Evolutionary conservation across 2,797 vertebrate species (phyloP), one percentile per base, ranked within the genome.

Genomic region (Danio tinwini): DNA sequence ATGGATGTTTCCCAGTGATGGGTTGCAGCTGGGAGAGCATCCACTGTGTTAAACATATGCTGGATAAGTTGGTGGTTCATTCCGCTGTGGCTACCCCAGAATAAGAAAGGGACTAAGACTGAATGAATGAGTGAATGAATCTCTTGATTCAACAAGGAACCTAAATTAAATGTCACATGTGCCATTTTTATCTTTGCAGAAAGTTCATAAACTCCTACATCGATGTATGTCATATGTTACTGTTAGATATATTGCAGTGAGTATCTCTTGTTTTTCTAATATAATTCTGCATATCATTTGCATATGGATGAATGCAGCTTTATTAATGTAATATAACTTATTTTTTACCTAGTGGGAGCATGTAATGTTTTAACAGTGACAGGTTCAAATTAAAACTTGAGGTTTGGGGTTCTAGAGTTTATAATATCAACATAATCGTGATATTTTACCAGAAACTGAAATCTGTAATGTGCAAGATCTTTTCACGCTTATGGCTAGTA

Each of bases 231-330:
- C 17, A 62, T 50, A 14, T 50, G 21, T 8, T 44, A 29, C 9
- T 29, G 39, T 62, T 56, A n/a, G n/a, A 40, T 56, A 61, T 42
- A 39, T 44, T n/a, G 44, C 50, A 2, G 53, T 56, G 69, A 21
- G 16, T 63, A n/a, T 62, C 45, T 52, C 50, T 7, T 67, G 52
- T 44, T 44, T n/a, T 44, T 64, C 13, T 64, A 5, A 45, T 67
- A 37, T 56, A 17, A 47, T 67, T 76, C 39, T 76, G 74, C 62
- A 67, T 67, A 47, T 56, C 45, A 67, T 76, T 40, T 76, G 74
- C 62, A 67, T 67, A 47, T 56, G 45, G 50, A 76, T 47, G 52
- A 45, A 56, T 37, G 19, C 19, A 17, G 19, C 67, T 14, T 1
- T 47, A 45, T 76, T 65, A 40, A 45, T 44, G 13, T 55, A 65